phyloP scores from a whole-genome alignment of 2,888 invertebrate genomes.

The Cantharis nigra region DNA sequence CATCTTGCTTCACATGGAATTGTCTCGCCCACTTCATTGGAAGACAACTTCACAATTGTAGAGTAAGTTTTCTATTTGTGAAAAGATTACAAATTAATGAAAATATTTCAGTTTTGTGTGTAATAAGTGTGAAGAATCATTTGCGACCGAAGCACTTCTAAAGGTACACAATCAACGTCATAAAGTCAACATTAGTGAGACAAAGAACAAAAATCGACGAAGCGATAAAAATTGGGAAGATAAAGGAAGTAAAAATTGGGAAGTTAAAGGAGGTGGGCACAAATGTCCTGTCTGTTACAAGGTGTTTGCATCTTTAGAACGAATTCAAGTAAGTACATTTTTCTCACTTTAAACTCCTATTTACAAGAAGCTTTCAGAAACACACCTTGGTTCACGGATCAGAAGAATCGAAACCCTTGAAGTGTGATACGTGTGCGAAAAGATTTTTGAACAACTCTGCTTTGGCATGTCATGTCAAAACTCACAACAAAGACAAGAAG shows the following conservation, averaged over 20 bases:
- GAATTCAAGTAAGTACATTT: constrained; percentile 56
- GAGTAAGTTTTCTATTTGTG: constrained; percentile 36
- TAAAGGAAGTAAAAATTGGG: neutral
- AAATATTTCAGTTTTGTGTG: constrained; percentile 20
- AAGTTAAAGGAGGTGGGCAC: constrained; percentile 44
- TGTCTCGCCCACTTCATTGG: constrained; percentile 35
- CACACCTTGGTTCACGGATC: constrained; percentile 70
- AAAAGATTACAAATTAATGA: neutral
- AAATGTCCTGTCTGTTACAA: constrained; percentile 71
- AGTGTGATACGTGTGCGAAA: constrained; percentile 68
- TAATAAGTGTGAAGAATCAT: constrained; percentile 20
- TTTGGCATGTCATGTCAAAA: constrained; percentile 72
- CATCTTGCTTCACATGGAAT: constrained; percentile 45
- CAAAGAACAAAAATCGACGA: neutral
- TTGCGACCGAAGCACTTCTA: constrained; percentile 36
- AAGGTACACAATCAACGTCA: constrained; percentile 47
- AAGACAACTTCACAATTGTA: constrained; percentile 44
- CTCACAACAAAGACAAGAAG: constrained; percentile 65
- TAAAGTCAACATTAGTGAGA: constrained; percentile 40
- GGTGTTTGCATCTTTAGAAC: constrained; percentile 65
- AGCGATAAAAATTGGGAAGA: neutral
- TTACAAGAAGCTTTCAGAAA: constrained; percentile 51
- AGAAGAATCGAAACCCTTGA: constrained; percentile 70
- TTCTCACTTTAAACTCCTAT: neutral
- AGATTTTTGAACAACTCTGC: constrained; percentile 75